phyloP scores from a whole-genome alignment of 2,888 invertebrate genomes.

The Opisthograptis luteolata region DNA sequence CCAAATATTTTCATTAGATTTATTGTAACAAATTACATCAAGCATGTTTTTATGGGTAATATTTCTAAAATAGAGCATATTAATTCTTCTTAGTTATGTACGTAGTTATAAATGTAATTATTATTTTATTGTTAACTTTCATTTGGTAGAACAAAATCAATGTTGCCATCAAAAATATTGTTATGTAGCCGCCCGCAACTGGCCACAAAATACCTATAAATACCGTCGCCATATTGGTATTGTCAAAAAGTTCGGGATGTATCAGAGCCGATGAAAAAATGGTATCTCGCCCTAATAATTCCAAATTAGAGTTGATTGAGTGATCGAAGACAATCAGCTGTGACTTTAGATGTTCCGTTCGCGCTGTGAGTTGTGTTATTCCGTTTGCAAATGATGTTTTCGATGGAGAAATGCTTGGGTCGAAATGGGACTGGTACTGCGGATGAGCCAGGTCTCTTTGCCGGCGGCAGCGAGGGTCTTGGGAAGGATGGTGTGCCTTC shows the following conservation, averaged over 20 bases:
- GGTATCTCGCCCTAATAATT: conserved; percentile 70
- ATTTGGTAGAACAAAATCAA: conserved; percentile 5
- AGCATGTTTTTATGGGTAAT: too few relatives aligned
- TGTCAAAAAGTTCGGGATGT: conserved; percentile 80
- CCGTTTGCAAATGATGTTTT: conserved; percentile 79
- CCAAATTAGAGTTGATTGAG: conserved; percentile 63
- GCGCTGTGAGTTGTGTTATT: conserved; percentile 67
- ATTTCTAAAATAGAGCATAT: too few relatives aligned
- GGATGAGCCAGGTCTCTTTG: conserved; percentile 61
- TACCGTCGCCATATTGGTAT: conserved; percentile 85
- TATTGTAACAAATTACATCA: too few relatives aligned
- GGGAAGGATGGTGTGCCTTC: conserved; percentile 63
- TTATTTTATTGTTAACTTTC: not conserved
- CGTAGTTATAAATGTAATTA: too few relatives aligned
- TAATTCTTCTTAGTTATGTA: too few relatives aligned
- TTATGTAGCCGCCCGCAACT: conserved; percentile 62
- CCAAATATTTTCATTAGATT: too few relatives aligned
- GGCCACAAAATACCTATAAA: conserved; percentile 82
- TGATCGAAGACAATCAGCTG: conserved; percentile 65
- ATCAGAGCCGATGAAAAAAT: conserved; percentile 79
- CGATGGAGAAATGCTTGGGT: conserved; percentile 76
- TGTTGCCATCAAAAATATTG: conserved; percentile 60
- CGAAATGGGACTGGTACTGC: conserved; percentile 63
- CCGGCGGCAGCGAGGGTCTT: conserved; percentile 61
- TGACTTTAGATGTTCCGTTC: conserved; percentile 80